Evolutionary conservation across 2,888 invertebrate species (phyloP).

Genomic region (Taphrorychus bicolor): DNA sequence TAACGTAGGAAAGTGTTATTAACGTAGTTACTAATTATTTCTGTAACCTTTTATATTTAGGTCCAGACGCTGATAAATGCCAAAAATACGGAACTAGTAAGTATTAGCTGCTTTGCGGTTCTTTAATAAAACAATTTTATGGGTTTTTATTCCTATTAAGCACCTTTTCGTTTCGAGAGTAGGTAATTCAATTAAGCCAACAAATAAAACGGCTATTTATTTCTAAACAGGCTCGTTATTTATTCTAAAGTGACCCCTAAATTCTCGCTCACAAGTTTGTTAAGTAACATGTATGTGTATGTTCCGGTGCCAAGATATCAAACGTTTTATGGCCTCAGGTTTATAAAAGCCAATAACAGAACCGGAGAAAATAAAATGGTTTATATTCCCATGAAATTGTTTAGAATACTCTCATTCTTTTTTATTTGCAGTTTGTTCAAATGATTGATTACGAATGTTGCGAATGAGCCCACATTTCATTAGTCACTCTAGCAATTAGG

Average conservation of each 20-base stretch:
- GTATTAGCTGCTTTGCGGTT: constrained; percentile 53
- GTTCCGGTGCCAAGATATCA: constrained; percentile 16
- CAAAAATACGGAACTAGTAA: constrained; percentile 67
- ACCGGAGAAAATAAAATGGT: constrained; percentile 14
- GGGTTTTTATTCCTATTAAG: too few relatives aligned
- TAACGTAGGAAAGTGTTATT: not conserved
- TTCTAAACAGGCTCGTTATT: not conserved
- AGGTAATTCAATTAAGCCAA: not conserved
- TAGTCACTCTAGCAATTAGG: not conserved
- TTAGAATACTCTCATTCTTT: not conserved
- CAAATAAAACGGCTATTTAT: not conserved
- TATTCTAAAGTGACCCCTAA: not conserved
- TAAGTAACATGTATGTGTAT: constrained; percentile 8
- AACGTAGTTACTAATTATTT: constrained; percentile 29
- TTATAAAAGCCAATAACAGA: constrained; percentile 19
- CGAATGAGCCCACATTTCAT: not conserved
- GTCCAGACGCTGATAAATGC: constrained; percentile 68
- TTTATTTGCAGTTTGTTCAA: not conserved
- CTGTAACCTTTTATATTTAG: constrained; percentile 52
- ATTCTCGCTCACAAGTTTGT: not conserved
- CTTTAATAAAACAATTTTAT: too few relatives aligned
- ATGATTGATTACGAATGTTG: not conserved
- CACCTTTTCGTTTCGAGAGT: too few relatives aligned
- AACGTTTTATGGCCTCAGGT: constrained; percentile 14
- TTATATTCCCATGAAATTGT: constrained; percentile 7